Base-by-base conservation (phyloP, 2,113 vertebrate species). In the Lipotes vexillifer region DNA sequence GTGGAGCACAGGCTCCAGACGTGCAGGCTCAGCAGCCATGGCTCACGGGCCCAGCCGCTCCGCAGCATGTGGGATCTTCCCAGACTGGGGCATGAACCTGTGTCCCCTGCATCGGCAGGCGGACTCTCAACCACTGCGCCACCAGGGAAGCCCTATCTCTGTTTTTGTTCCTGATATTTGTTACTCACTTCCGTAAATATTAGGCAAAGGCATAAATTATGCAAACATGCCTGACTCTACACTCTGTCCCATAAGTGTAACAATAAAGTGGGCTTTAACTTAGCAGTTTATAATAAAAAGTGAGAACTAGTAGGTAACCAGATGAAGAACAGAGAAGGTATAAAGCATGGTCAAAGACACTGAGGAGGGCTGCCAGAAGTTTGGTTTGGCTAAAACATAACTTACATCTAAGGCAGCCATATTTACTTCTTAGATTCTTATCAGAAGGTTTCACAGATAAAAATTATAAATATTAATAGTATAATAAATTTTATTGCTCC, bases 211-310 rank as follows among this genome's bases (percentile, higher is more conserved):
- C 49, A 61, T 71, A 88, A 78, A 86, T 49, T 90, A 87, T 59
- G 23, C 29, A 49, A 93, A 86, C 0, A 23, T 89, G 23, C 2
- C 78, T 89, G 25, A 78, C 20, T 80, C 23, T 90, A 41, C 4
- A 77, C 38, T 92, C 15, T 92, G 89, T 65, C 21, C 41, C 82
- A 25, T 36, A 77, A 86, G 15, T 87, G 12, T 61, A 80, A 80
- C 33, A 91, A 69, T 82, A 78, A 71, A 61, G 3, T 78, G 8
- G 21, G 8, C 52, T 93, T 86, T 93, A 75, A 95, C 65, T 77
- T 97, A 95, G 15, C 31, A 52, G 87, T 68, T 91, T 80, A 84
- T 93, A 59, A 36, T 71, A 83, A 95, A 90, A 90, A 78, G 23
- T 90, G 33, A 88, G 61, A 82, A 80, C 61, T 59, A 59, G 21